Percentiles rank a stretch among this genome's conserved stretches.
Conservation (phyloP, 2,888 invertebrate species). For the Cryptus viduatorius region DNA sequence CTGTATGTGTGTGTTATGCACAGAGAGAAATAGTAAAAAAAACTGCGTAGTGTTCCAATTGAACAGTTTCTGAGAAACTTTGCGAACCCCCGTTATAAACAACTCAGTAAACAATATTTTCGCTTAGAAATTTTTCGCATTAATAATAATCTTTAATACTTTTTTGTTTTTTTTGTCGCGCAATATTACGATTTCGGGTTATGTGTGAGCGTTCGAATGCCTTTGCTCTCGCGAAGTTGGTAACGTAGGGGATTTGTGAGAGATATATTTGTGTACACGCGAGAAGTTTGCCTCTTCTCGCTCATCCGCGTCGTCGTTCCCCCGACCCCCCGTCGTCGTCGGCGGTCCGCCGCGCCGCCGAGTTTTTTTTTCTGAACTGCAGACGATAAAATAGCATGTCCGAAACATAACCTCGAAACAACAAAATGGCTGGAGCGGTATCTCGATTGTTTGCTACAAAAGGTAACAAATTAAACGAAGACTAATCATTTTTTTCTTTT, state of each 20-base stretch:
- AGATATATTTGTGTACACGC: no score
- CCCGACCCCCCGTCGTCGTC: not conserved
- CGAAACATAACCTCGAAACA: no score
- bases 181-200: not conserved
- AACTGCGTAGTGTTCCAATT: not conserved
- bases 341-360: not conserved
- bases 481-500: not conserved
- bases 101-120: not conserved
- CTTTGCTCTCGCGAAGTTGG: no score
- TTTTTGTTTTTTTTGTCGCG: not conserved
- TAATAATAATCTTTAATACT: not conserved
- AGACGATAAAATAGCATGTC: slow-evolving; percentile 28
- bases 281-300: no score
- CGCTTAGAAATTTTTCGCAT: not conserved
- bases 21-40: not conserved
- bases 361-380: not conserved
- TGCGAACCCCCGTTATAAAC: not conserved
- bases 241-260: no score
- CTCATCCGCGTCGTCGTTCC: not conserved
- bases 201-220: not conserved
- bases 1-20: not conserved
- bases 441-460: slow-evolving; percentile 70
- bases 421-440: slow-evolving; percentile 72
- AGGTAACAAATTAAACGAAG: slow-evolving; percentile 60
- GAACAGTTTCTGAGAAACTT: not conserved